These are phyloP conservation scores for Erebia epiphron DNA, from an alignment of 2,888 invertebrate genomes.

Conservation along the genomic window DNA sequence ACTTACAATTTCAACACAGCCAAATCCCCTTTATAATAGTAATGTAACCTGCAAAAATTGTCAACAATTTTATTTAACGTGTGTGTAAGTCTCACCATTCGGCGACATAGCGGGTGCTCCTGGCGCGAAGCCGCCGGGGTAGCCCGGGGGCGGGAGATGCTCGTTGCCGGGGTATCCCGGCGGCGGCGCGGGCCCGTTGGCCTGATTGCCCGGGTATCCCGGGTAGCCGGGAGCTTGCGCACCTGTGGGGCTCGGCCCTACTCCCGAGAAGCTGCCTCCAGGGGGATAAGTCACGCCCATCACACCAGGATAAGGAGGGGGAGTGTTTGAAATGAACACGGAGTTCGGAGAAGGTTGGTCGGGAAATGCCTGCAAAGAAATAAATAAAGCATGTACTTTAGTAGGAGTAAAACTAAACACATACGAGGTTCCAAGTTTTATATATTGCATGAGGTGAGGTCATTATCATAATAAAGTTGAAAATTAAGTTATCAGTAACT, in stretches of 20 bases:
- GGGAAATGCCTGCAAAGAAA: slow-evolving; percentile 81
- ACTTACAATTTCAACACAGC: slow-evolving; percentile 20
- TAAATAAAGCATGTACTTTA: too few species aligned
- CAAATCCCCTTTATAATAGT: slow-evolving; percentile 28
- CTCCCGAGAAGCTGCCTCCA: slow-evolving; percentile 58
- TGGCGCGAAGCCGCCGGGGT: slow-evolving; percentile 52
- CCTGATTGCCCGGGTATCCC: slow-evolving; percentile 55
- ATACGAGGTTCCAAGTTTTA: too few species aligned
- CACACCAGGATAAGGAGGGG: slow-evolving; percentile 97
- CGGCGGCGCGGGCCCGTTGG: slow-evolving; percentile 43
- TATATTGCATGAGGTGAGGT: too few species aligned
- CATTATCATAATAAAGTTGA: too few species aligned
- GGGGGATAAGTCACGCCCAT: slow-evolving; percentile 59
- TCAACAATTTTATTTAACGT: slow-evolving; percentile 32
- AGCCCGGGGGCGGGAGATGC: slow-evolving; percentile 48
- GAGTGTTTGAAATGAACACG: slow-evolving; percentile 94
- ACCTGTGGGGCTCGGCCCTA: slow-evolving; percentile 50
- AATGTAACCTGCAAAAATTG: slow-evolving; percentile 31
- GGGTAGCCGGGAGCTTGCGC: slow-evolving; percentile 46
- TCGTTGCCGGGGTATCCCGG: slow-evolving; percentile 46
- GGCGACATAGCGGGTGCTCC: slow-evolving; percentile 59
- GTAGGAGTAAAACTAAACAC: too few species aligned
- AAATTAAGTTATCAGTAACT: too few species aligned
- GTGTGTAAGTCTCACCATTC: slow-evolving; percentile 56
- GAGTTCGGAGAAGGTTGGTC: slow-evolving; percentile 89